A percentile compares a stretch with the other conserved stretches of the same genome.
These are phyloP conservation scores for Megaceryle alcyon DNA, from an alignment of 2,797 vertebrate species.

Conservation along the genomic window DNA sequence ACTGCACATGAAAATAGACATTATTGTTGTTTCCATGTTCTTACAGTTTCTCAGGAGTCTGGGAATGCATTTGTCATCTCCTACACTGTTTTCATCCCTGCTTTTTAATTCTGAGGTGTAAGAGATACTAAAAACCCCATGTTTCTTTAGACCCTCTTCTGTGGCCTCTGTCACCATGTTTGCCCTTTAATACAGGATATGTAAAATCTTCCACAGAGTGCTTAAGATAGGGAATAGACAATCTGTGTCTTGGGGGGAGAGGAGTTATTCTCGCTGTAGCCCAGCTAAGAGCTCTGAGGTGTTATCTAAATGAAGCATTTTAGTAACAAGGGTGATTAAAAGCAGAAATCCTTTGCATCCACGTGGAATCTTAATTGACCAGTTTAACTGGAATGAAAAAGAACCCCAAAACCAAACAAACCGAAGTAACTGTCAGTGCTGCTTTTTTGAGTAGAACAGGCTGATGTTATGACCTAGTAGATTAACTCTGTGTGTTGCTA, in stretches of 20 bases:
- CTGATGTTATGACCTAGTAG: not conserved
- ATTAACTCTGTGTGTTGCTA: not conserved
- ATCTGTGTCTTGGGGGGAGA: not conserved
- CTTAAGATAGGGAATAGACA: not conserved
- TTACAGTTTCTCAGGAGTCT: not conserved
- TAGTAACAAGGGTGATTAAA: not conserved
- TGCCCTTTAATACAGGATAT: not conserved
- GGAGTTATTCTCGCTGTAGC: rapidly evolving
- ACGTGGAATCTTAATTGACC: not conserved
- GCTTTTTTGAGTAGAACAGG: not conserved
- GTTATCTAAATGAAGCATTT: not conserved
- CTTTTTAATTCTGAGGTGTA: not conserved
- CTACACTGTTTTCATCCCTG: not conserved
- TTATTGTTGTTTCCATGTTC: not conserved
- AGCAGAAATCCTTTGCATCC: not conserved
- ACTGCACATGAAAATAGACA: not conserved
- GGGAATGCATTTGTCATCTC: not conserved
- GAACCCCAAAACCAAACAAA: too few relatives aligned
- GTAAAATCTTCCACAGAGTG: not conserved
- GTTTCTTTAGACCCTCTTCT: not conserved
- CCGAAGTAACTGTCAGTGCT: not conserved
- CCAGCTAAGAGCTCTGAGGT: not conserved
- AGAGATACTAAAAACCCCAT: rapidly evolving
- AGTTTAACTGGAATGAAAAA: not conserved
- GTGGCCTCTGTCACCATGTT: not conserved